Evolutionary conservation across 2,113 vertebrate genomes (phyloP).

Genomic region (Leucopsar rothschildi): DNA sequence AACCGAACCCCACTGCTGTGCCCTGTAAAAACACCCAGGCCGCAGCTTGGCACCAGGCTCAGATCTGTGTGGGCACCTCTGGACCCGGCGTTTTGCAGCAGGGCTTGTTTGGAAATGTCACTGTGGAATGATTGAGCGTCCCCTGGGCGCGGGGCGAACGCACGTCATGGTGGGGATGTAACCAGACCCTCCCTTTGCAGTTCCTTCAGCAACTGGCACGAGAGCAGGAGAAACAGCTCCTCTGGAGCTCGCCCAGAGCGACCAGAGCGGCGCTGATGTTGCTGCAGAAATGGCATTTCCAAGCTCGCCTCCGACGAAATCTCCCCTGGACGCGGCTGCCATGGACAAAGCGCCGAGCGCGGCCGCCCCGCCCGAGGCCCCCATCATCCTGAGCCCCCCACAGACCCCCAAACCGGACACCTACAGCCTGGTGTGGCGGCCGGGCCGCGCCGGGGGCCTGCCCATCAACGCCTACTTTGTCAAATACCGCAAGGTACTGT

Average conservation of each 20-base stretch:
- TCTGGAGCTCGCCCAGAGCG: constrained; percentile 65
- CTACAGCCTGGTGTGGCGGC: constrained; percentile 89
- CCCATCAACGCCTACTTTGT: constrained; percentile 93
- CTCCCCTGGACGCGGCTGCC: background rate
- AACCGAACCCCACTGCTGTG: background rate
- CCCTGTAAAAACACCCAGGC: background rate
- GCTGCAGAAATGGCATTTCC: background rate
- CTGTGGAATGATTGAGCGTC: background rate
- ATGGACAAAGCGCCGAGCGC: constrained; percentile 41
- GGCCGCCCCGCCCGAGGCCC: constrained; percentile 82
- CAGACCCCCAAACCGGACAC: constrained; percentile 86
- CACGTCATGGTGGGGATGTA: background rate
- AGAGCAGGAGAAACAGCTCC: background rate
- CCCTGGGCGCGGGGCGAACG: rapidly evolving
- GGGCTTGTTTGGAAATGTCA: background rate
- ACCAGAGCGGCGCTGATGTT: constrained; percentile 52
- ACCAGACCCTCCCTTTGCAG: constrained; percentile 56
- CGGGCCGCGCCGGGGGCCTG: constrained; percentile 83
- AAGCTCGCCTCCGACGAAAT: background rate
- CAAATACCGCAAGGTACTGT: constrained; percentile 91
- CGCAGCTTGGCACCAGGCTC: background rate
- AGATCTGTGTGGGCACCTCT: background rate
- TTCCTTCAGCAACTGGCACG: constrained; percentile 52
- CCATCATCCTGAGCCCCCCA: constrained; percentile 93
- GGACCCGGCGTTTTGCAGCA: background rate